Base-by-base conservation (phyloP, 2,797 vertebrate species). In the Rhinophrynus dorsalis region DNA sequence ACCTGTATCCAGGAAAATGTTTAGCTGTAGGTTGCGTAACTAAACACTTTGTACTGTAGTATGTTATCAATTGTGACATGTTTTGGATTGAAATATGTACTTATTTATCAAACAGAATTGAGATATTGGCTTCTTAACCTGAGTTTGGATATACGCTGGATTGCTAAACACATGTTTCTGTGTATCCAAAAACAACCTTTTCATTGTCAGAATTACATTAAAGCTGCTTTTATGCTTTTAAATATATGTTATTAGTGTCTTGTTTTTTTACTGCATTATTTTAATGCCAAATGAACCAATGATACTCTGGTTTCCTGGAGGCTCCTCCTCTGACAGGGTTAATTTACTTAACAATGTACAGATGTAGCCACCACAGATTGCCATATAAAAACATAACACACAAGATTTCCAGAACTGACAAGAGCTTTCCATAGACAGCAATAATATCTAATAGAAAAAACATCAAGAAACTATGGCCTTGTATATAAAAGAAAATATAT, bases 1-100 rank as follows among this genome's bases (percentile, higher is more conserved):
- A 59, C 55, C 55, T 59, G 55, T 68, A 51, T 68, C 66, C 66
- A 68, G 66, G 55, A 68, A 68, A 68, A 69, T 59, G 55, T 61
- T 69, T 52, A 61, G 29, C 35, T 33, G n/a, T 32, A 61, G 47
- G 20, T 61, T 69, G 35, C 37, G 30, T 59, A 68, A 68, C 65
- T 68, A 68, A 58, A 68, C 66, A 60, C 35, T 61, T 69, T 52
- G 51, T 61, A 45, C 67, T 61, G 33, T 60, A 54, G 57, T 27
- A 54, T 61, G 18, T 61, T 69, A 60, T 68, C 35, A 54, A 69
- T 6, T 52, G 35, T 61, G 66, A 68, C 66, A 68, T 54, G 48
- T 61, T 52, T 61, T 61, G 56, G 67, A 69, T 26, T 27, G 18
- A 24, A 26, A 38, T 52, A 21, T 5, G 24, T 11, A 51, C 45